Conservation (phyloP, 2,888 invertebrate species). For the Lysandra bellargus region DNA sequence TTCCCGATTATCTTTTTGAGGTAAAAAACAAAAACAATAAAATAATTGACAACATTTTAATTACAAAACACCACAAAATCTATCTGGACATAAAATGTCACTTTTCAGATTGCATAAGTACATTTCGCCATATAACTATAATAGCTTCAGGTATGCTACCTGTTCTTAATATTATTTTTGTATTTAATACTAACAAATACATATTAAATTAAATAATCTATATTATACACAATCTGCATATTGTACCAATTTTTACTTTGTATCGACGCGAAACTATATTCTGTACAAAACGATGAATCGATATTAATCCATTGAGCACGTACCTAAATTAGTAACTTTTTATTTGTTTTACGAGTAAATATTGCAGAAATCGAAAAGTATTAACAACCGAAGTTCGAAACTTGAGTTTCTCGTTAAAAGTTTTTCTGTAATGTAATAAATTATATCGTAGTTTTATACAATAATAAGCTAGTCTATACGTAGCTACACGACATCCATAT, state of each 20-base stretch:
- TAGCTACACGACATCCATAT: constrained; percentile 68
- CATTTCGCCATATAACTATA: constrained; percentile 65
- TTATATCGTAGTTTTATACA: constrained; percentile 19
- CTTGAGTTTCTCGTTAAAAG: not conserved
- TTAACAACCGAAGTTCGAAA: constrained; percentile 6
- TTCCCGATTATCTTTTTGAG: constrained; percentile 9
- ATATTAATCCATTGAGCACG: constrained; percentile 19
- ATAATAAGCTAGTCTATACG: constrained; percentile 37
- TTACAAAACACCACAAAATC: constrained; percentile 81
- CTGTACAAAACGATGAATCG: constrained; percentile 28
- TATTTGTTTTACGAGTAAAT: not conserved
- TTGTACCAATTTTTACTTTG: constrained; percentile 37
- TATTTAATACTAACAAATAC: constrained; percentile 75
- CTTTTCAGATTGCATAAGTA: constrained; percentile 73
- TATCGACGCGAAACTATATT: constrained; percentile 27
- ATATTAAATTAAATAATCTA: constrained; percentile 65
- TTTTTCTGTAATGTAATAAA: constrained; percentile 26
- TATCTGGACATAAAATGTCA: constrained; percentile 72
- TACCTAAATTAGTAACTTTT: constrained; percentile 30
- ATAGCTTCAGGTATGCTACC: constrained; percentile 63
- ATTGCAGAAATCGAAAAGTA: not conserved
- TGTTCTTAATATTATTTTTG: constrained; percentile 55
- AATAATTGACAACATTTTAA: constrained; percentile 80
- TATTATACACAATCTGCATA: constrained; percentile 65
- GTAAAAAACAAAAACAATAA: constrained; percentile 50